Conservation (phyloP, 2,113 vertebrate genomes). For the Drymodes brunneopygia region DNA sequence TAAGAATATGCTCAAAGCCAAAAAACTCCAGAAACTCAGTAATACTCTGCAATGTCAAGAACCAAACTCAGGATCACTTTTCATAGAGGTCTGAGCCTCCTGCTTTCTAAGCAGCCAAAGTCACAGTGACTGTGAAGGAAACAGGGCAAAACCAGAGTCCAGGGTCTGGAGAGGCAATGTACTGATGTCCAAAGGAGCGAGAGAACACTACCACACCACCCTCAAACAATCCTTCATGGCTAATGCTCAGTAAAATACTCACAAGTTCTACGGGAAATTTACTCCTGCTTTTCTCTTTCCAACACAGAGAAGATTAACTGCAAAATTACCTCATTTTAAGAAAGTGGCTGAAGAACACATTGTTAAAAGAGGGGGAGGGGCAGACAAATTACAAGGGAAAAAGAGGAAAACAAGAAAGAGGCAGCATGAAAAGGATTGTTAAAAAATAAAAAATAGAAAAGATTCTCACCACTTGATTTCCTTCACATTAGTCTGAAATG, state of each 20-base stretch:
- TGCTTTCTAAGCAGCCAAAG: neutral
- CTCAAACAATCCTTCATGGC: neutral
- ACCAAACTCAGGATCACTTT: neutral
- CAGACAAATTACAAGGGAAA: neutral
- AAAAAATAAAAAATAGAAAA: neutral
- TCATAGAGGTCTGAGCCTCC: neutral
- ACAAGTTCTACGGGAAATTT: neutral
- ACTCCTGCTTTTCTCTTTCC: neutral
- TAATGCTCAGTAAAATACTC: neutral
- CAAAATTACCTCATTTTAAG: neutral
- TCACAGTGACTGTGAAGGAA: neutral
- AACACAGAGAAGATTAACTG: neutral
- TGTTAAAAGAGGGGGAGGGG: neutral
- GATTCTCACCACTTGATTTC: neutral
- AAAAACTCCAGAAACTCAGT: neutral
- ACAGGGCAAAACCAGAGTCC: neutral
- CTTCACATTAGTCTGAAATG: neutral
- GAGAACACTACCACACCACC: neutral
- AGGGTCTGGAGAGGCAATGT: neutral
- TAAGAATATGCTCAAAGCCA: neutral
- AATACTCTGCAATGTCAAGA: neutral
- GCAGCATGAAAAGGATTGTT: fast-evolving
- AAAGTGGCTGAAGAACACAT: neutral
- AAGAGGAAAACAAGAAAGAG: neutral
- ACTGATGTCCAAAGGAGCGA: neutral